Percentiles rank a stretch among this genome's conserved stretches.
Conservation (phyloP, 2,888 invertebrate species). For the Zhengitettix transpicula region DNA sequence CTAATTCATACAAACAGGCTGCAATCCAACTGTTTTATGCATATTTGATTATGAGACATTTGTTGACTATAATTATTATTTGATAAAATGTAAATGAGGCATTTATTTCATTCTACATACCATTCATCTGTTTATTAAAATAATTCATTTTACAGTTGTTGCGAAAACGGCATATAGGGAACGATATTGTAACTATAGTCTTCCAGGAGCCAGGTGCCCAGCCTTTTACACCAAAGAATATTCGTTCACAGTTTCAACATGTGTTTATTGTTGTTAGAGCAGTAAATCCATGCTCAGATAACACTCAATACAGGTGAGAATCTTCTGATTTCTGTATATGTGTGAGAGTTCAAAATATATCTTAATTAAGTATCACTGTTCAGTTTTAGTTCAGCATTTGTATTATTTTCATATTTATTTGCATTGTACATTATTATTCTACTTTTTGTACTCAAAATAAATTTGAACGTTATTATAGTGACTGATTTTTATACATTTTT, state of each 20-base stretch:
- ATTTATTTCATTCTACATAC: too few species aligned
- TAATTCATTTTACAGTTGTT: slow-evolving; percentile 38
- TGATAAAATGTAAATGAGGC: too few species aligned
- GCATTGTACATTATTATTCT: background rate
- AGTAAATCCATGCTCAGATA: slow-evolving; percentile 79
- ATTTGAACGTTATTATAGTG: background rate
- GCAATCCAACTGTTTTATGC: too few species aligned
- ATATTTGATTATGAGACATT: too few species aligned
- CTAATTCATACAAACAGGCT: too few species aligned
- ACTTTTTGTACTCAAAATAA: background rate
- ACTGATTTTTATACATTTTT: background rate
- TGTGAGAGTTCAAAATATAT: too few species aligned
- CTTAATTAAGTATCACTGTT: too few species aligned
- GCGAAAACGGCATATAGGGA: slow-evolving; percentile 91
- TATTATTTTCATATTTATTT: background rate
- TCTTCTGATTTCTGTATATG: background rate
- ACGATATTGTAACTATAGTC: slow-evolving; percentile 93
- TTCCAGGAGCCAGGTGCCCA: slow-evolving; percentile 85
- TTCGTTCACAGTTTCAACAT: slow-evolving; percentile 94
- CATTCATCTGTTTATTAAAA: background rate
- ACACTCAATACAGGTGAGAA: slow-evolving; percentile 64
- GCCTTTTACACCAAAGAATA: slow-evolving; percentile 85
- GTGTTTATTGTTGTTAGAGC: slow-evolving; percentile 86
- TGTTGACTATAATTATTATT: too few species aligned
- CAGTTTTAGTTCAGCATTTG: background rate